phyloP scores from a whole-genome alignment of 2,113 vertebrate species.

The Pao palembangensis region DNA sequence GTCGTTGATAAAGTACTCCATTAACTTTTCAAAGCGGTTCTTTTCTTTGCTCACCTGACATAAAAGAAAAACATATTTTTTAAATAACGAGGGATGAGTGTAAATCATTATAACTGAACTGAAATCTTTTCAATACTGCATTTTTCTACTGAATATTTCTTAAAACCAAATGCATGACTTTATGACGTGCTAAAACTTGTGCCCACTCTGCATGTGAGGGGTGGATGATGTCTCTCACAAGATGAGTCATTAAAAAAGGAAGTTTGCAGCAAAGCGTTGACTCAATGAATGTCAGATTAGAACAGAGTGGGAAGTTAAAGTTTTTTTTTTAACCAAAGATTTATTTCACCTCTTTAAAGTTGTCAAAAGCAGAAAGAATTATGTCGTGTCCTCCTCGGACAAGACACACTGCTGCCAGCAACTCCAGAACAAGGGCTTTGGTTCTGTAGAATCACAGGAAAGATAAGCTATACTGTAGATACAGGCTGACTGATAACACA shows the following conservation, averaged over 20 bases:
- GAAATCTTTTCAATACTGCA: background rate
- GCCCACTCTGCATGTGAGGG: slow-evolving; percentile 2
- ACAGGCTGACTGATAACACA: background rate
- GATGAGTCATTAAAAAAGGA: slow-evolving; percentile 34
- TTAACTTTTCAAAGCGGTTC: slow-evolving; percentile 85
- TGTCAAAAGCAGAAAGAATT: slow-evolving; percentile 90
- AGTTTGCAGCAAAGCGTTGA: slow-evolving; percentile 18
- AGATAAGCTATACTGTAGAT: background rate
- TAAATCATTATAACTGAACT: background rate
- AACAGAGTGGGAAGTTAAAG: background rate
- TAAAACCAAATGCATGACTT: background rate
- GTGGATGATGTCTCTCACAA: slow-evolving; percentile 1
- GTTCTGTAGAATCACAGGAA: slow-evolving; percentile 74
- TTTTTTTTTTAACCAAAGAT: too few species aligned
- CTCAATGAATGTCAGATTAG: background rate
- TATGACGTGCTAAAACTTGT: slow-evolving; percentile 20
- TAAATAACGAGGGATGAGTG: background rate
- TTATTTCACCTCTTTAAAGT: slow-evolving; percentile 88
- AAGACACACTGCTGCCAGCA: slow-evolving; percentile 90
- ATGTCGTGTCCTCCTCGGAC: slow-evolving; percentile 94
- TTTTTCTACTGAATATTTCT: background rate
- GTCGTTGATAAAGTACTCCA: slow-evolving; percentile 92
- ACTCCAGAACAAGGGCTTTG: slow-evolving; percentile 91
- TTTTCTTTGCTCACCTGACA: slow-evolving; percentile 80
- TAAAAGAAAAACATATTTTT: background rate